These are phyloP conservation scores for Zophobas morio DNA, from an alignment of 1,140 invertebrate species.

Conservation along the genomic window DNA sequence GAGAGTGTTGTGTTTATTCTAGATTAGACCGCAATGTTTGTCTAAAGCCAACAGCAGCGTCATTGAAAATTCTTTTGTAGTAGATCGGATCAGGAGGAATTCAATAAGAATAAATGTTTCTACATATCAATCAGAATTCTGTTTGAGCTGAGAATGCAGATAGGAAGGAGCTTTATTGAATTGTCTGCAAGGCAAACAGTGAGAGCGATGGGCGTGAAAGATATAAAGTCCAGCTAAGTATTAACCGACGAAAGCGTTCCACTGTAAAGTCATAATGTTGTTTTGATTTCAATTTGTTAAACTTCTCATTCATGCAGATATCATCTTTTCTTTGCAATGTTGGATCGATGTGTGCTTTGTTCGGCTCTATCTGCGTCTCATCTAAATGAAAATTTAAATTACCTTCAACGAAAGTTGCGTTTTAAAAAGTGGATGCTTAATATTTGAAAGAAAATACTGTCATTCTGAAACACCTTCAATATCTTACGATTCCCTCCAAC, in stretches of 20 bases:
- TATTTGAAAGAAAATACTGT: slow-evolving; percentile 29
- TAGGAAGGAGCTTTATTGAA: slow-evolving; percentile 23
- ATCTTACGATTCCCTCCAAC: slow-evolving; percentile 18
- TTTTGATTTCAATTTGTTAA: slow-evolving; percentile 30
- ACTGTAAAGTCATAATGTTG: slow-evolving; percentile 16
- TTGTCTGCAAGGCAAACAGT: slow-evolving; percentile 18
- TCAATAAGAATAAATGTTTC: slow-evolving; percentile 19
- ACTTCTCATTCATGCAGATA: neutral
- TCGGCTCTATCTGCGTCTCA: slow-evolving; percentile 8
- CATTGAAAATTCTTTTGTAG: slow-evolving; percentile 19
- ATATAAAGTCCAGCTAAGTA: slow-evolving; percentile 13
- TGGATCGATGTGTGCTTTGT: slow-evolving; percentile 39
- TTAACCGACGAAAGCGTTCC: neutral
- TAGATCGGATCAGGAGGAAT: slow-evolving; percentile 18
- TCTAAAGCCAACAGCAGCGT: neutral
- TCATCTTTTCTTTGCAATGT: slow-evolving; percentile 24
- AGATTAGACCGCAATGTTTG: neutral
- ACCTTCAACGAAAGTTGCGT: neutral
- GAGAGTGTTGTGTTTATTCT: too few species aligned
- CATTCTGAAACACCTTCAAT: slow-evolving; percentile 32
- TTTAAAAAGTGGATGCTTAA: slow-evolving; percentile 26
- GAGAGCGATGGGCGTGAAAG: neutral
- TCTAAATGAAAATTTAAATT: slow-evolving; percentile 41
- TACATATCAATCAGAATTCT: slow-evolving; percentile 22
- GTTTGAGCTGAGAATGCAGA: slow-evolving; percentile 25